Base-by-base conservation (phyloP, 2,797 vertebrate genomes). In the Enteromius thamalakanensis region DNA sequence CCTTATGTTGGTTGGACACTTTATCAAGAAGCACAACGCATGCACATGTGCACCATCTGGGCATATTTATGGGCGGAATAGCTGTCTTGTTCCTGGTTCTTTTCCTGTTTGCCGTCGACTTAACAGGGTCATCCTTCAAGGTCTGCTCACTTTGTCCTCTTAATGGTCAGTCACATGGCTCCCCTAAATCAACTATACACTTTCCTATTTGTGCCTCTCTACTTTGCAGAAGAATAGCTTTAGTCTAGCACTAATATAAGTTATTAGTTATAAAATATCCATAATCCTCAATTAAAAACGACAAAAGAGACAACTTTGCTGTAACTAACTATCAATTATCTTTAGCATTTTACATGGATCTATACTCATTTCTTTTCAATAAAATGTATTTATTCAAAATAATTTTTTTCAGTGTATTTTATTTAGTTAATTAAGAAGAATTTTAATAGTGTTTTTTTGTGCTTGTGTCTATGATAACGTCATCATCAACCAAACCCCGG, bases 41-140 rank as follows among this genome's bases (percentile, higher is more conserved):
- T 81, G 85, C 92, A 93, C 85, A 89, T 93, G 91, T 88, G 81
- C 76, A 68, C 83, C 92, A 93, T 89, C 90, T 93, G 91, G 85
- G 64, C 80, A 87, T 87, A 91, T 88, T 91, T 87, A 87, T 81
- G 64, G 62, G 51, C 79, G 68, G 86, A 88, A 87, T 87, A 51
- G 23, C 40, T 81, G 80, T 83, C 80, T 79, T 77, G 74, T 84
- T 89, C 65, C 76, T 85, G 86, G 76, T 84, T 76, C 12, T 86
- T 84, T 91, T 86, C 88, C 71, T 79, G 83, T 85, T 76, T 90
- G 89, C 85, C 76, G n/a, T 82, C 86, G 77, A 84, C 81, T 88
- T 84, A 64, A 80, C 79, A 62, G 72, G 29, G 60, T 68, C 34
- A 75, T 89, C 84, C 78, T 81, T 53, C 37, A 62, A 65, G 60